Percentiles rank a stretch among this genome's conserved stretches.
These are phyloP conservation scores for Corythornis leucogaster DNA, from an alignment of 2,797 vertebrate species.

Conservation along the genomic window DNA sequence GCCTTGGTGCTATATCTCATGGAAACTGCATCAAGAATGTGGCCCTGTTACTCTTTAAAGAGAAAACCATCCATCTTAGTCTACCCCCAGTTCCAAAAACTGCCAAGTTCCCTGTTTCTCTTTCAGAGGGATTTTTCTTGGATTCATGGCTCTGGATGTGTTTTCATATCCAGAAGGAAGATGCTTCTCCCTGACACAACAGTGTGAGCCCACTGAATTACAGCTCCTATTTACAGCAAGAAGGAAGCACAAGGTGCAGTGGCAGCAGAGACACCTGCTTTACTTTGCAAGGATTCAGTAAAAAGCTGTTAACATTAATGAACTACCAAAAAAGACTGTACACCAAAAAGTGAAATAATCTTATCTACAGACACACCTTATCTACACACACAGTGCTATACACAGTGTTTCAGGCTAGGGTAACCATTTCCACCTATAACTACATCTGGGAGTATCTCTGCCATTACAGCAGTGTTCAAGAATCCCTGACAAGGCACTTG, in stretches of 20 bases:
- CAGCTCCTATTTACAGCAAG: neutral
- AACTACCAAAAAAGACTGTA: neutral
- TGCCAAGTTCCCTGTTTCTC: neutral
- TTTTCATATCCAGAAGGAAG: neutral
- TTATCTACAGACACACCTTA: neutral
- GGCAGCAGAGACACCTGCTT: neutral
- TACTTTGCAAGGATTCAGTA: neutral
- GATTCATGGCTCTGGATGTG: neutral
- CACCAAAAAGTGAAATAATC: neutral
- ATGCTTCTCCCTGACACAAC: neutral
- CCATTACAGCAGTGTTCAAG: neutral
- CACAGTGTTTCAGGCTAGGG: fast-evolving
- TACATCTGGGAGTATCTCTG: neutral
- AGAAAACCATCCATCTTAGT: neutral
- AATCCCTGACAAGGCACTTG: neutral
- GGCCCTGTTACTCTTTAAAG: neutral
- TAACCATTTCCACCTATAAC: neutral
- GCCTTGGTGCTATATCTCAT: neutral
- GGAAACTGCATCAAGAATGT: neutral
- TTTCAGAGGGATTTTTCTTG: neutral
- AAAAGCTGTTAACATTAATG: neutral
- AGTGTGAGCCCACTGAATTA: neutral
- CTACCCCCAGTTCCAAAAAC: neutral
- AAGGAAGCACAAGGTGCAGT: neutral
- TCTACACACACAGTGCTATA: fast-evolving